phyloP scores from a whole-genome alignment of 1,140 invertebrate genomes.

The Lysiphlebus fabarum region DNA sequence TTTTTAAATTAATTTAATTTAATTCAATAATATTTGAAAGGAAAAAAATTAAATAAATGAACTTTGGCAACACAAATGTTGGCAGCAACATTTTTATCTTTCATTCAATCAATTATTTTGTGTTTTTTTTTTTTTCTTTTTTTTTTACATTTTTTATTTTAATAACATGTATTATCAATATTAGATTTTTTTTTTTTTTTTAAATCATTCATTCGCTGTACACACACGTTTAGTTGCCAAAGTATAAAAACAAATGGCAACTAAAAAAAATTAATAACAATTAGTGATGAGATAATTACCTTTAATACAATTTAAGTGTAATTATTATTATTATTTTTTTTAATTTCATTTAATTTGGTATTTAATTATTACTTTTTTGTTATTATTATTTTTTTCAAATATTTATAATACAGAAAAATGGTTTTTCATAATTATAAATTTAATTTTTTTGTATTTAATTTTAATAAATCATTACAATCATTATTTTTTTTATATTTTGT shows the following conservation, averaged over 20 bases:
- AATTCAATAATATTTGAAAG: too few species aligned
- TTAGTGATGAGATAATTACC: neutral
- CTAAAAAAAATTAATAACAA: neutral
- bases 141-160: conserved; percentile 19
- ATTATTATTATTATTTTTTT: conserved; percentile 22
- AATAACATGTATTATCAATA: neutral
- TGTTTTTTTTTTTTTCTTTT: conserved; percentile 8
- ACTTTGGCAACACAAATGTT: conserved; percentile 49
- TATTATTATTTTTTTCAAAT: neutral
- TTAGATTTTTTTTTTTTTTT: neutral
- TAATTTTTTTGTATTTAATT: too few species aligned
- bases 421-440: too few species aligned
- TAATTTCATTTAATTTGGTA: conserved; percentile 18
- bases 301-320: conserved; percentile 24
- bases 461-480: too few species aligned
- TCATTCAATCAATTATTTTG: conserved; percentile 14
- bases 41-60: conserved; percentile 28
- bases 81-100: conserved; percentile 39
- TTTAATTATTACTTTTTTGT: neutral
- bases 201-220: conserved; percentile 10
- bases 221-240: conserved; percentile 1
- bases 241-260: neutral
- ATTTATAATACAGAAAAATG: too few species aligned
- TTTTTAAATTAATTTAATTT: too few species aligned
- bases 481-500: too few species aligned